Percentiles rank a stretch among this genome's conserved stretches.
These are phyloP conservation scores for Cecropterus lyciades DNA, from an alignment of 1,140 invertebrate genomes.

Conservation along the genomic window DNA sequence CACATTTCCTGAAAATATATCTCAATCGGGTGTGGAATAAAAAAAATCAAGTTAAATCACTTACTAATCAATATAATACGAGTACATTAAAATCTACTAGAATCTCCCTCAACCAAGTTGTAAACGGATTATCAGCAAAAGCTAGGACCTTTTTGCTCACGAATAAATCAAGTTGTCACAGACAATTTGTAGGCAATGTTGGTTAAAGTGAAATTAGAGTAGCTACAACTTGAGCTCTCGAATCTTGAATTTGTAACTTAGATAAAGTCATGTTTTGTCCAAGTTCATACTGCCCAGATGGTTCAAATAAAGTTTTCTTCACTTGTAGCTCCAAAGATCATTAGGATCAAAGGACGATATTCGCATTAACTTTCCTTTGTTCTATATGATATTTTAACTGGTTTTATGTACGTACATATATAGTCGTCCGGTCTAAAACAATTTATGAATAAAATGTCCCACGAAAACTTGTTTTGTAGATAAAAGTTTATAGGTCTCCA, in stretches of 20 bases:
- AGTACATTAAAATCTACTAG: not conserved
- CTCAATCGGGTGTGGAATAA: no score
- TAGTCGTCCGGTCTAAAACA: no score
- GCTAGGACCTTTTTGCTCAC: constrained; percentile 20
- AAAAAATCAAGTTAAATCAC: no score
- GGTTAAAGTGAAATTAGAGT: constrained; percentile 30
- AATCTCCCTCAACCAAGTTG: constrained; percentile 10
- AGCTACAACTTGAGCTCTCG: constrained; percentile 18
- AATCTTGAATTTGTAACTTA: constrained; percentile 27
- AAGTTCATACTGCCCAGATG: constrained; percentile 20
- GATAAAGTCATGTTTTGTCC: constrained; percentile 6
- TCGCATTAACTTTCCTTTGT: not conserved
- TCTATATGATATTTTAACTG: not conserved
- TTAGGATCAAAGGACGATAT: not conserved
- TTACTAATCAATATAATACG: no score
- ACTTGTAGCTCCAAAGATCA: not conserved
- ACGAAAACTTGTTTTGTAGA: no score
- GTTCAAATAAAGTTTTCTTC: constrained; percentile 3
- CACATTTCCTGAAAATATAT: no score
- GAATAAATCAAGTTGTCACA: constrained; percentile 32
- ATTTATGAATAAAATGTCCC: no score
- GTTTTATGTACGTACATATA: no score
- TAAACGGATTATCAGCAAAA: constrained; percentile 27
- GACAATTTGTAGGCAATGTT: constrained; percentile 27
- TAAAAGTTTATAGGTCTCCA: no score